Base-by-base conservation (phyloP, 2,888 invertebrate species). In the Laothoe populi region DNA sequence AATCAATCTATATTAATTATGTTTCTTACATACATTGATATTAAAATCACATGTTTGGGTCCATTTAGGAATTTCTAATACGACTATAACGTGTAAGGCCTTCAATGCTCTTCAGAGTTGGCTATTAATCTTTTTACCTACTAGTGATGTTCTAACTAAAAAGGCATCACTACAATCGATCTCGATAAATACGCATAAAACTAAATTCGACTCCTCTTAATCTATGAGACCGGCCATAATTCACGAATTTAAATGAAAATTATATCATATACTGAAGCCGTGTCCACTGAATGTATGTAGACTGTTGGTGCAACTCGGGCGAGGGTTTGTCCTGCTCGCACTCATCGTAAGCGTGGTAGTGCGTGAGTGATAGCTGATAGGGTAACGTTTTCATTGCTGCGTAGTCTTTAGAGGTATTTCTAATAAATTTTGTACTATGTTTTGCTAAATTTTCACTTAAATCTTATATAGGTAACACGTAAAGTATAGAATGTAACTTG, bases 371-470 rank as follows among this genome's bases (percentile, higher is more conserved):
- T 92, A 92, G 92, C 67, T 78, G 86, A 90, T 90, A 90, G 88
- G 87, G 87, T 86, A 82, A 76, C 67, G 75, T 82, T 87, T 90
- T 86, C 81, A 84, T 90, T 84, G 91, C 91, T 91, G 92, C 84
- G 90, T 92, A 92, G 92, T 78, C 73, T 86, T 75, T 84, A 80
- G 88, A 87, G 88, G 79, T 89, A 91, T 92, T 91, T 90, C 90
- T 91, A 90, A 90, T 44, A 92, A 90, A 83, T 92, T 92, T 92
- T 92, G 86, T 92, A 92, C 92, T 92, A 91, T 92, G 92, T 92
- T 92, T 92, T 92, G 92, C 92, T 82, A 92, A 92, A 91, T 91
- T 91, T 92, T 92, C 92, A 92, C 92, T 90, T 87, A 88, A 86
- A 81, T 77, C 82, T 77, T 83, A 88, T 90, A 90, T 90, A 87